Conservation (phyloP, 2,113 vertebrate genomes). For the Oncorhynchus mykiss region DNA sequence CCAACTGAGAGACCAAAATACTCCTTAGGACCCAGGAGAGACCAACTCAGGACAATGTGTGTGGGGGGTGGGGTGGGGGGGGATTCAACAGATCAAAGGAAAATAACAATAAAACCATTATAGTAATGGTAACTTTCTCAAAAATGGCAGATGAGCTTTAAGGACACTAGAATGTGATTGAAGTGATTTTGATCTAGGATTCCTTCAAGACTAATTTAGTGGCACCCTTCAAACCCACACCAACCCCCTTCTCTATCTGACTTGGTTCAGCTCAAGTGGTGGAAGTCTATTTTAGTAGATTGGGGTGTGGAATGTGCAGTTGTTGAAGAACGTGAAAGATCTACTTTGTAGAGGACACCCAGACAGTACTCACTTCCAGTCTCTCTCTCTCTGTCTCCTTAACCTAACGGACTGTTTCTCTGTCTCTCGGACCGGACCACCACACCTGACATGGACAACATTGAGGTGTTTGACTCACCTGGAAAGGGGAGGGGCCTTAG, state of each 20-base stretch:
- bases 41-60: constrained; percentile 41
- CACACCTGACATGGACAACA: constrained; percentile 82
- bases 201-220: neutral
- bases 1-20: constrained; percentile 93
- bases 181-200: neutral
- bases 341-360: constrained; percentile 19
- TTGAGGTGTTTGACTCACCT: constrained; percentile 84
- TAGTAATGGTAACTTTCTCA: neutral
- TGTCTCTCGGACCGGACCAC: constrained; percentile 60
- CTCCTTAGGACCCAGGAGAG: constrained; percentile 28
- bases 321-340: constrained; percentile 52
- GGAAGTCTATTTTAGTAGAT: constrained; percentile 66
- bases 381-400: constrained; percentile 3
- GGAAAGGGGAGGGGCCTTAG: constrained; percentile 92
- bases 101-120: neutral
- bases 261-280: constrained; percentile 68
- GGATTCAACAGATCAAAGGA: neutral
- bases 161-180: neutral
- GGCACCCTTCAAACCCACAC: neutral
- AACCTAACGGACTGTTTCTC: neutral
- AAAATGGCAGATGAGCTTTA: neutral
- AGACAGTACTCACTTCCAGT: neutral
- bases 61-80: neutral
- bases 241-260: constrained; percentile 31
- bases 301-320: constrained; percentile 64